phyloP scores from a whole-genome alignment of 1,140 invertebrate species.

The Armadillidium nasatum region DNA sequence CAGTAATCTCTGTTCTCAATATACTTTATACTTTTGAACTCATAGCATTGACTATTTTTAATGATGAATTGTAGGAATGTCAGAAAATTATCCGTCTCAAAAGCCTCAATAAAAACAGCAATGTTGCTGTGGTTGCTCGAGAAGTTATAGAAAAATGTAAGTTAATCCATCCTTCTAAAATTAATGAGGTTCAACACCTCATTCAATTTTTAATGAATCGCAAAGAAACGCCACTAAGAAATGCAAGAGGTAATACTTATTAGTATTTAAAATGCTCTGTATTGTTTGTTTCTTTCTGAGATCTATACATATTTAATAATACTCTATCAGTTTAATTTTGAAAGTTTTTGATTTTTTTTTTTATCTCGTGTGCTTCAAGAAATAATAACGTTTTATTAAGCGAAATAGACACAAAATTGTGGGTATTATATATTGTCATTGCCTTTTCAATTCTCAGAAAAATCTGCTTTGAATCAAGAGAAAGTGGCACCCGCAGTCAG shows the following conservation, averaged over 20 bases:
- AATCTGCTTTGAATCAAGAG: not conserved
- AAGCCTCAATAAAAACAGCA: conserved; percentile 71
- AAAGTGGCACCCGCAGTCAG: not conserved
- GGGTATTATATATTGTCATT: not conserved
- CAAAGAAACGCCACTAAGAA: conserved; percentile 8
- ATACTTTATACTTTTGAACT: too few relatives aligned
- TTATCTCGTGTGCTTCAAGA: too few relatives aligned
- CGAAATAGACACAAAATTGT: not conserved
- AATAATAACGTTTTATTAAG: not conserved
- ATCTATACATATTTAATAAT: too few relatives aligned
- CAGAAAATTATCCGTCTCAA: conserved; percentile 82
- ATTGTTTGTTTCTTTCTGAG: too few relatives aligned
- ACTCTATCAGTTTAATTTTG: too few relatives aligned
- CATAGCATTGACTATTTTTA: not conserved
- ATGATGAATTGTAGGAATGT: conserved; percentile 59
- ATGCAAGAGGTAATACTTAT: not conserved
- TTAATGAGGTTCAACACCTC: conserved; percentile 83
- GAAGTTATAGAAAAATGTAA: conserved; percentile 85
- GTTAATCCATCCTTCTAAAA: conserved; percentile 76
- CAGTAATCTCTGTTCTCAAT: too few relatives aligned
- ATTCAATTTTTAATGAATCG: conserved; percentile 85
- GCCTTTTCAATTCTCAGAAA: not conserved
- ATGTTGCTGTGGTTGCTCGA: conserved; percentile 71
- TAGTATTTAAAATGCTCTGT: too few relatives aligned
- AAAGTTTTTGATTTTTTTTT: too few relatives aligned